Evolutionary conservation across 2,888 invertebrate species (phyloP), one percentile per base, ranked within the genome.

Genomic region (Cryptosula pallasiana): DNA sequence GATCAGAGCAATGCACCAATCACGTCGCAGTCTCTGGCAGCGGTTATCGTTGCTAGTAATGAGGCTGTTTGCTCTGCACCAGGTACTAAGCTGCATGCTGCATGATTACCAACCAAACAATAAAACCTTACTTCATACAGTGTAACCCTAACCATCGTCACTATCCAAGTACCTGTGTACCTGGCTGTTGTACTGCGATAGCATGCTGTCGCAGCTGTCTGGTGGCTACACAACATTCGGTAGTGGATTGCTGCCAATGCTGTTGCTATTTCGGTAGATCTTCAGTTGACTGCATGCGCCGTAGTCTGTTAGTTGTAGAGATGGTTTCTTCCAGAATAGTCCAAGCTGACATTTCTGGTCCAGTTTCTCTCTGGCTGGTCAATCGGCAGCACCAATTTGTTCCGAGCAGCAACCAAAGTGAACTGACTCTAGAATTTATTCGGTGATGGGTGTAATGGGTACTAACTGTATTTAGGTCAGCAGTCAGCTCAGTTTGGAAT

Each of bases 81-180:
- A 63, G 63, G 63, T 63, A 63, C 63, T 32, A 27, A 63, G 63
- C 63, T 63, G 63, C 63, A 63, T 63, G 63, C 32, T 63, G 63
- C 63, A 63, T 63, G 63, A 63, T 63, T 32, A 32, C 27, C 63
- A 63, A 57, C 57, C 57, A 45, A 45, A 45, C 55, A 63, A 27
- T 63, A 32, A 13, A 63, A 63, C 63, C 63, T 32, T 63, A 57
- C 57, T 16, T 57, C 20, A 16, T 25, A n/a, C 9, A 5, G 25
- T 57, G 25, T 57, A 63, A 63, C 63, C 63, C 63, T 63, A 63
- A 63, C 63, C 20, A 16, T 16, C 16, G 57, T 23, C 13, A 57
- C n/a, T 57, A 5, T 57, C 5, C 13, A 57, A 57, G 25, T 57
- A 23, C 25, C 16, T 13, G 20, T 5, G n/a, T 23, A 57, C 16